Percentiles rank a stretch among this genome's conserved stretches.
Evolutionary conservation across 2,888 invertebrate genomes (phyloP).

Genomic region (Xanthia togata): DNA sequence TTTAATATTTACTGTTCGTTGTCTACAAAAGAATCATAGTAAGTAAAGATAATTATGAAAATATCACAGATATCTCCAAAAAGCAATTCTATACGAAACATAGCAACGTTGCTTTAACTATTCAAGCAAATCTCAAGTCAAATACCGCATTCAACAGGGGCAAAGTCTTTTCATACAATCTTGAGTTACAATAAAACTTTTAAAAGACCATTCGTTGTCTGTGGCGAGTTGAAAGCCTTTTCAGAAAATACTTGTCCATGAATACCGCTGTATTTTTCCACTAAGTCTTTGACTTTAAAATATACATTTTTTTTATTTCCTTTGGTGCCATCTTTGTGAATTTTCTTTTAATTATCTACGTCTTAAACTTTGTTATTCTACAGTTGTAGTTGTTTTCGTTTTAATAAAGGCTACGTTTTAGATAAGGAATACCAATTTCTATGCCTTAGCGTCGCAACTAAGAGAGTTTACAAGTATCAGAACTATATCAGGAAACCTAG

Average conservation of each 20-base stretch:
- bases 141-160: conserved; percentile 43
- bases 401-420: neutral
- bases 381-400: neutral
- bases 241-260: conserved; percentile 39
- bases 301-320: neutral
- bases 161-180: conserved; percentile 54
- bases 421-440: neutral
- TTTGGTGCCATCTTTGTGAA: neutral
- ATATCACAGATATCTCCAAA: neutral
- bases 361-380: no score
- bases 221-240: conserved; percentile 52
- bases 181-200: conserved; percentile 60
- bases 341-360: conserved; percentile 24
- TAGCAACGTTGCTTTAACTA: conserved; percentile 12
- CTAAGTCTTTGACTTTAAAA: conserved; percentile 46
- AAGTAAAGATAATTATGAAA: neutral
- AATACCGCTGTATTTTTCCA: conserved; percentile 31
- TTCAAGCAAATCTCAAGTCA: conserved; percentile 48
- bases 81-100: neutral
- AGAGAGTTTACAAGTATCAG: neutral
- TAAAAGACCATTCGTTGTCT: conserved; percentile 49
- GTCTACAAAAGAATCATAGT: neutral
- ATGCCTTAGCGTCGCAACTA: no score
- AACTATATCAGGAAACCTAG: neutral
- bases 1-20: neutral